phyloP scores from a whole-genome alignment of 1,140 invertebrate species.

The Helicoverpa zea region DNA sequence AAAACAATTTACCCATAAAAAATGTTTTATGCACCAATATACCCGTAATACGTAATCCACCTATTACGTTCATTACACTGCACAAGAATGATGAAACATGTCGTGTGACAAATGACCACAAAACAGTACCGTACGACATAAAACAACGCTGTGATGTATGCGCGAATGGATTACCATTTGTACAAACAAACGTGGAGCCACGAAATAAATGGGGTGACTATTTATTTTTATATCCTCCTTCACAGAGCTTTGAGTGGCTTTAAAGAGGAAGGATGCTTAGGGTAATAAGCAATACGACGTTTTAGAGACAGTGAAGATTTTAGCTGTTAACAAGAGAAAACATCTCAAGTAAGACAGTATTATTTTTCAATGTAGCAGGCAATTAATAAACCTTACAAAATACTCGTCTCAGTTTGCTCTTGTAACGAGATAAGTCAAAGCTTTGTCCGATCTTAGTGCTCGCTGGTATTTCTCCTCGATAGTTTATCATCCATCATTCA shows the following conservation, averaged over 20 bases:
- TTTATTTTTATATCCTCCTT: neutral
- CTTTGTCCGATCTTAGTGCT: neutral
- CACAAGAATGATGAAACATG: conserved; percentile 17
- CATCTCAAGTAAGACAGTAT: too few species aligned
- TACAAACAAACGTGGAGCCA: neutral
- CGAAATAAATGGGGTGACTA: conserved; percentile 5
- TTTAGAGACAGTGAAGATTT: neutral
- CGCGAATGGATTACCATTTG: conserved; percentile 25
- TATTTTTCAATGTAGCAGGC: too few species aligned
- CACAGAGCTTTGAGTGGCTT: neutral
- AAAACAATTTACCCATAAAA: neutral
- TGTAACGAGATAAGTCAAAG: neutral
- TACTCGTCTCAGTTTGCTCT: neutral
- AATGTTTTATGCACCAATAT: neutral
- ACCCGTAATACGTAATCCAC: neutral
- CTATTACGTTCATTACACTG: neutral
- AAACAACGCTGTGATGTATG: conserved; percentile 27
- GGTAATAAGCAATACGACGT: too few species aligned
- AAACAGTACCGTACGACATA: conserved; percentile 28
- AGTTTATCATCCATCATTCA: conserved; percentile 40
- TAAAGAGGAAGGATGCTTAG: too few species aligned
- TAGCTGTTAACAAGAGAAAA: neutral
- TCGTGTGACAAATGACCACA: conserved; percentile 36
- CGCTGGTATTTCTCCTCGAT: conserved; percentile 2
- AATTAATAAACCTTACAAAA: too few species aligned